phyloP scores from a whole-genome alignment of 2,113 vertebrate species.

The Danionella cerebrum region DNA sequence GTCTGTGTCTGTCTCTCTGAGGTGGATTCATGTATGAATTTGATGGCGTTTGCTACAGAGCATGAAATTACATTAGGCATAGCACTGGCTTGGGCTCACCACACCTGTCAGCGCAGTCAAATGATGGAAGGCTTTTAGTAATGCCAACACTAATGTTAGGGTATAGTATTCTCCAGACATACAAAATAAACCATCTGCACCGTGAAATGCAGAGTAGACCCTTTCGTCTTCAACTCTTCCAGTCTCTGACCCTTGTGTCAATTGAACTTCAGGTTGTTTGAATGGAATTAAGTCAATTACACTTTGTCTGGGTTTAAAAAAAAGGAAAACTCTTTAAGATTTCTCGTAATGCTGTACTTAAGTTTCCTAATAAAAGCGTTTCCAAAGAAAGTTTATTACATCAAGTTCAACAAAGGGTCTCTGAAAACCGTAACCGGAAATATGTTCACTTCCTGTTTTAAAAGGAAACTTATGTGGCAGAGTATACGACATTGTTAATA shows the following conservation, averaged over 20 bases:
- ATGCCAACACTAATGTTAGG: slow-evolving; percentile 38
- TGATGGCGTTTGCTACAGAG: slow-evolving; percentile 35
- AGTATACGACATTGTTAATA: too few relatives aligned
- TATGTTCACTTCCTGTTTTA: too few relatives aligned
- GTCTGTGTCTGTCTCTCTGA: slow-evolving; percentile 24
- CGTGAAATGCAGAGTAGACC: not conserved
- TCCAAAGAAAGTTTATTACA: too few relatives aligned
- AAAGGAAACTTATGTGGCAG: too few relatives aligned
- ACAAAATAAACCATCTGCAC: not conserved
- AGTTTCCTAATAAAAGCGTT: too few relatives aligned
- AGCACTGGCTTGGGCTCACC: slow-evolving; percentile 35
- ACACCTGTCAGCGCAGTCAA: slow-evolving; percentile 39
- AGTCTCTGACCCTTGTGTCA: not conserved
- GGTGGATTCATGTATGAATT: slow-evolving; percentile 36
- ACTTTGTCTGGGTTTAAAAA: too few relatives aligned
- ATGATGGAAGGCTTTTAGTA: slow-evolving; percentile 48
- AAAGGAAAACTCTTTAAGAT: too few relatives aligned
- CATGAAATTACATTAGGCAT: slow-evolving; percentile 58
- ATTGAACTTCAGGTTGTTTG: not conserved
- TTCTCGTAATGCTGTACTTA: too few relatives aligned
- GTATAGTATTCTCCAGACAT: slow-evolving; percentile 9
- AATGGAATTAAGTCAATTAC: too few relatives aligned
- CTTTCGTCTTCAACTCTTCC: not conserved
- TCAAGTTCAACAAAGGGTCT: too few relatives aligned
- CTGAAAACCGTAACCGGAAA: too few relatives aligned